Percentiles rank a stretch among this genome's conserved stretches.
Conservation (phyloP, 2,113 vertebrate species). For the Merops nubicus region DNA sequence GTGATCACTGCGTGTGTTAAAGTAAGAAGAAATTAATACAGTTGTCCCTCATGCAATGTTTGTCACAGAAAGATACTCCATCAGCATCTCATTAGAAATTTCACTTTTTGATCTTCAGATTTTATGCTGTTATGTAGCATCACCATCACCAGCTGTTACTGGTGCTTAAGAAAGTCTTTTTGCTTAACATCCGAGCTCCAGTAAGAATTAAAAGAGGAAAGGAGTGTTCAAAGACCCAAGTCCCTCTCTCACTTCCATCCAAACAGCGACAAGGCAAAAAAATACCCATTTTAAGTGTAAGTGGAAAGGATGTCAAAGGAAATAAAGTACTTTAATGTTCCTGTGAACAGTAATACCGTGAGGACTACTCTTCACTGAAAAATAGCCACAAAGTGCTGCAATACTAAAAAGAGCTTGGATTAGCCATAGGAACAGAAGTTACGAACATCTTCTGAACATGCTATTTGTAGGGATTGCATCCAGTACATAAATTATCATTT, state of each 20-base stretch:
- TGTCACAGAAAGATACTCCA: neutral
- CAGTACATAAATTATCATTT: neutral
- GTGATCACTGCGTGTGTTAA: neutral
- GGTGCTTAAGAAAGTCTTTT: neutral
- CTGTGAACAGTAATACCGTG: neutral
- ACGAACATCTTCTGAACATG: neutral
- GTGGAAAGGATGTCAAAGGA: neutral
- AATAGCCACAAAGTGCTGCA: neutral
- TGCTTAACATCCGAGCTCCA: neutral
- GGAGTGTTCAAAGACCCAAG: neutral
- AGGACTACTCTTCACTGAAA: neutral
- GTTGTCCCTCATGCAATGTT: neutral
- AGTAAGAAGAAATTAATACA: neutral
- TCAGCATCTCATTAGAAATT: neutral
- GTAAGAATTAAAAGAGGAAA: neutral
- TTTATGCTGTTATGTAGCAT: neutral
- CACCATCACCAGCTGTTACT: too few relatives aligned
- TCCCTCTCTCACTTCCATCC: neutral
- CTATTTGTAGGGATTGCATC: neutral
- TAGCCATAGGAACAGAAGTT: neutral
- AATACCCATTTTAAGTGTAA: neutral
- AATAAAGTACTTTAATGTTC: neutral
- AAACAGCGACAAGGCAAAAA: conserved; percentile 4
- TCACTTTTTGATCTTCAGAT: neutral
- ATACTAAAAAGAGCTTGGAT: neutral